phyloP scores from a whole-genome alignment of 2,797 vertebrate species.

The Pseudochaenichthys georgianus region DNA sequence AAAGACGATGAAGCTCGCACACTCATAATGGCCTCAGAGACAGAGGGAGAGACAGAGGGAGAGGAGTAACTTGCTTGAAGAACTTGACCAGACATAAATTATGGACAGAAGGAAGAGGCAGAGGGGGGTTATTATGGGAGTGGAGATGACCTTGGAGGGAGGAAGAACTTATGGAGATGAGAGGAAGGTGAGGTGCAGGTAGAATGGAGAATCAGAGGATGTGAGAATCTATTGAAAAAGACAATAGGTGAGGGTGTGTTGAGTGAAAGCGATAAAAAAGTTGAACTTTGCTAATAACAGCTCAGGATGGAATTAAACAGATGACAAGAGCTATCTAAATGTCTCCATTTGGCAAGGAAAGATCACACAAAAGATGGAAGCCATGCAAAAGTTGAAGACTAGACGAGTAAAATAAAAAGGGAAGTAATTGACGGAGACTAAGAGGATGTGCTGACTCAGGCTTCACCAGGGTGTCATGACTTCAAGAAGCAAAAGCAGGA shows the following conservation, averaged over 20 bases:
- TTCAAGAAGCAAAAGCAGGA: conserved; percentile 3
- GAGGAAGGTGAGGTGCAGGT: neutral
- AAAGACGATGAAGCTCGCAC: conserved; percentile 31
- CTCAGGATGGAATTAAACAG: conserved; percentile 6
- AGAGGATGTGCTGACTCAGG: conserved; percentile 17
- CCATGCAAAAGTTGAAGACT: neutral
- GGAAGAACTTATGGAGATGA: conserved; percentile 21
- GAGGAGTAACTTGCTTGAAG: conserved; percentile 28
- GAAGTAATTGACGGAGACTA: neutral
- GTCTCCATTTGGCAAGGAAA: conserved; percentile 25
- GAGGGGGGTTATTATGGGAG: conserved; percentile 19
- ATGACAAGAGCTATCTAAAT: conserved; percentile 6
- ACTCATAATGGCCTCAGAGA: conserved; percentile 47
- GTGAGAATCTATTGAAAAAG: neutral
- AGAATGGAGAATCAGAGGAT: neutral
- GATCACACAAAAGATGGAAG: neutral
- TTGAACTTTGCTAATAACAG: conserved; percentile 33
- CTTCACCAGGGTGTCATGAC: conserved; percentile 37
- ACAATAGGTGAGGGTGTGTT: neutral
- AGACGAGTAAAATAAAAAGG: conserved; percentile 14
- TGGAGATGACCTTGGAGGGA: conserved; percentile 28
- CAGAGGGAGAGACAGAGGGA: neutral
- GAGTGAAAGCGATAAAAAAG: conserved; percentile 1
- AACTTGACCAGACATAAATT: conserved; percentile 52
- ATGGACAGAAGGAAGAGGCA: conserved; percentile 14